These are phyloP conservation scores for Eilema depressum DNA, from an alignment of 2,888 invertebrate species.

Conservation along the genomic window DNA sequence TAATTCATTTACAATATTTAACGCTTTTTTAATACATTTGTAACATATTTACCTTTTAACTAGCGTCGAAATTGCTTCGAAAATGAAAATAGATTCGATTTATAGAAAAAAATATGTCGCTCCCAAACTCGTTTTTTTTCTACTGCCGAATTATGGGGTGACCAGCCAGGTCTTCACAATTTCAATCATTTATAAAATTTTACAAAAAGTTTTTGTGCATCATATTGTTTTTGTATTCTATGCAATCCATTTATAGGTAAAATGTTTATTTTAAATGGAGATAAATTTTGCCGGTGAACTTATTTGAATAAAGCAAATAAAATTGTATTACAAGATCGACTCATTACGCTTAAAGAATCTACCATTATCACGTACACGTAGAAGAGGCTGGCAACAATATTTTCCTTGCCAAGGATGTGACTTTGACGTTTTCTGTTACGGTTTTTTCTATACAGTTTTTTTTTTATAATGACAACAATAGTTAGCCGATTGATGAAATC, in stretches of 20 bases:
- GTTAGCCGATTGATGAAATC: neutral
- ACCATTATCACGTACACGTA: neutral
- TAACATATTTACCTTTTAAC: slow-evolving; percentile 45
- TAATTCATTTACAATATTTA: neutral
- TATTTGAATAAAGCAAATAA: neutral
- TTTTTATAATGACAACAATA: neutral
- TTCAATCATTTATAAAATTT: neutral
- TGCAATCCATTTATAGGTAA: neutral
- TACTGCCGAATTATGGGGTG: slow-evolving; percentile 51
- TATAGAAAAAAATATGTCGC: slow-evolving; percentile 55
- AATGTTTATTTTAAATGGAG: neutral
- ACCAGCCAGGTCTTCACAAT: slow-evolving; percentile 23
- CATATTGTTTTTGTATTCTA: neutral
- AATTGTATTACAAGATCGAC: neutral
- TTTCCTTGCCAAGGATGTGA: neutral
- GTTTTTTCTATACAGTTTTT: too few relatives aligned
- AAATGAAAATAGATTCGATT: slow-evolving; percentile 38
- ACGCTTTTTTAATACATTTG: slow-evolving; percentile 11
- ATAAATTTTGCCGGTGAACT: neutral
- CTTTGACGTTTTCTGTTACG: slow-evolving; percentile 1
- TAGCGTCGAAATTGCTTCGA: slow-evolving; percentile 34
- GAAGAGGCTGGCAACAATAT: neutral
- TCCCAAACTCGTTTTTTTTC: slow-evolving; percentile 51
- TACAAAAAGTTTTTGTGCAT: neutral
- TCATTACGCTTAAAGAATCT: neutral